phyloP scores from a whole-genome alignment of 2,797 vertebrate species.

The Eospalax fontanierii region DNA sequence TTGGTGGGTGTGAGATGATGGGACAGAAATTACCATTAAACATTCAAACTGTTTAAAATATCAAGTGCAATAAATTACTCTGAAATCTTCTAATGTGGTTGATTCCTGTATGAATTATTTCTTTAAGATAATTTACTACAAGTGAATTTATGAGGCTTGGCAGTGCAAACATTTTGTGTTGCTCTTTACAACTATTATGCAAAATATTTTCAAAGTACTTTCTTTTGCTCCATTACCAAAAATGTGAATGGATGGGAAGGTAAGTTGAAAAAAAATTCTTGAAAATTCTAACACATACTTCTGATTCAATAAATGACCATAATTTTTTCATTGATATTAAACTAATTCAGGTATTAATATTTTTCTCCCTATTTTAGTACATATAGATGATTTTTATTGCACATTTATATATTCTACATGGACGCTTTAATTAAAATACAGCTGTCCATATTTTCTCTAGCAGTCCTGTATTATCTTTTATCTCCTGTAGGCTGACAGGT shows the following conservation, averaged over 20 bases:
- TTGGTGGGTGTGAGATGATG: neutral
- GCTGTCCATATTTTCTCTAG: constrained; percentile 20
- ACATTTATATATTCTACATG: neutral
- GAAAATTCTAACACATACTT: neutral
- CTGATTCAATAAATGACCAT: neutral
- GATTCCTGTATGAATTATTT: constrained; percentile 37
- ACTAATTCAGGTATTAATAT: neutral
- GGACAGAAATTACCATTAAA: constrained; percentile 37
- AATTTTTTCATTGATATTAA: neutral
- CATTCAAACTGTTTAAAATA: constrained; percentile 31
- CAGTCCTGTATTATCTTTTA: neutral
- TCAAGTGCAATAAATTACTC: constrained; percentile 59
- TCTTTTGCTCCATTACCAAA: neutral
- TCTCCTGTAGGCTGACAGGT: neutral
- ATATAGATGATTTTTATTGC: neutral
- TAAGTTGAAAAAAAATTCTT: neutral
- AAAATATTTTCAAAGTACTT: constrained; percentile 46
- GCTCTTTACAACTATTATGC: constrained; percentile 21
- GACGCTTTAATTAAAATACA: neutral
- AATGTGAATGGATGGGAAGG: neutral
- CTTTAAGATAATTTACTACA: constrained; percentile 27
- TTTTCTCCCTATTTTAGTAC: neutral
- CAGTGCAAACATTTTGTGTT: constrained; percentile 40
- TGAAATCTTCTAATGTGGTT: neutral
- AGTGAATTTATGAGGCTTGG: constrained; percentile 23